These are phyloP conservation scores for Sebastes matsubarae DNA, from an alignment of 2,797 vertebrate genomes.

Conservation along the genomic window DNA sequence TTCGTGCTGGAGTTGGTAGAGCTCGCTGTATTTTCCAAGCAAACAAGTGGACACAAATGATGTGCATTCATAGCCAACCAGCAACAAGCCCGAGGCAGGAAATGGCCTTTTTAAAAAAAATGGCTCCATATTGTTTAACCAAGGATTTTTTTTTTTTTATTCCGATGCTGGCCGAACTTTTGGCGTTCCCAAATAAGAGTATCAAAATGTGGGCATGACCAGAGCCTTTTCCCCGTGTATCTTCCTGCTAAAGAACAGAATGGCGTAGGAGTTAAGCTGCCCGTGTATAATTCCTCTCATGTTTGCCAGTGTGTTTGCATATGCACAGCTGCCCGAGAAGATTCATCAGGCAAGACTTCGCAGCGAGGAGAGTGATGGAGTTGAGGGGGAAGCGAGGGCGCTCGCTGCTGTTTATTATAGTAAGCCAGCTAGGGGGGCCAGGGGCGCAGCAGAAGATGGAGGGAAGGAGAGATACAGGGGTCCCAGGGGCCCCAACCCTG, in stretches of 20 bases:
- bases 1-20: not conserved
- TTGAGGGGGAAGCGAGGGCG: constrained; percentile 7
- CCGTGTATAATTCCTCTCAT: constrained; percentile 30
- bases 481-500: constrained; percentile 56
- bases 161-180: constrained; percentile 47
- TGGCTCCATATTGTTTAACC: constrained; percentile 46
- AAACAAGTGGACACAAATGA: constrained; percentile 59
- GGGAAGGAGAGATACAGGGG: constrained; percentile 21
- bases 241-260: constrained; percentile 23
- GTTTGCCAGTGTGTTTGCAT: constrained; percentile 49
- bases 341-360: constrained; percentile 45
- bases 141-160: constrained; percentile 49
- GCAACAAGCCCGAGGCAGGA: constrained; percentile 60
- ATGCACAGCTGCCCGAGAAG: constrained; percentile 29
- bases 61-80: constrained; percentile 61
- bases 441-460: constrained; percentile 45
- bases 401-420: constrained; percentile 63
- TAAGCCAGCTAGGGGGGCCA: constrained; percentile 44
- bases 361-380: constrained; percentile 25
- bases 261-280: constrained; percentile 47
- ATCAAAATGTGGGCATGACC: constrained; percentile 44
- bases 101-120: constrained; percentile 50
- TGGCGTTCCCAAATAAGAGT: constrained; percentile 54
- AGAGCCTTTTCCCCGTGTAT: constrained; percentile 12
- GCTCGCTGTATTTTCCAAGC: constrained; percentile 13